Conservation (phyloP, 1,140 invertebrate genomes). For the Piezodorus guildinii region DNA sequence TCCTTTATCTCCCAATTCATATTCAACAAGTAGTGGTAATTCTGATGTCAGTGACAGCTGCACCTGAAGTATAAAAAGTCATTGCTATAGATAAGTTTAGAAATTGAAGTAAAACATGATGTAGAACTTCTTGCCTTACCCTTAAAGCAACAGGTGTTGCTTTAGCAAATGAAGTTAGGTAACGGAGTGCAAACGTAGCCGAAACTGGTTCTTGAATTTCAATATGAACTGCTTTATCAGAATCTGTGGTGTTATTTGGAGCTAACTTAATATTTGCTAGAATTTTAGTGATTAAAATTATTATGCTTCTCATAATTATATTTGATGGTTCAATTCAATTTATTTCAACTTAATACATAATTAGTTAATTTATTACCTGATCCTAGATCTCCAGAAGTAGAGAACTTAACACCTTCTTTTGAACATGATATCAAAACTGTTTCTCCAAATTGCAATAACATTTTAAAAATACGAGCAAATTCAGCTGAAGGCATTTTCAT, state of each 20-base stretch:
- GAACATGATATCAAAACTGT: constrained; percentile 90
- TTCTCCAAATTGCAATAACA: constrained; percentile 95
- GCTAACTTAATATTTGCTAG: constrained; percentile 82
- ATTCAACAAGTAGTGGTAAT: constrained; percentile 95
- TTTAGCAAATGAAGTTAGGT: constrained; percentile 94
- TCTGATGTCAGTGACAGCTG: constrained; percentile 88
- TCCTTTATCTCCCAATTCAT: constrained; percentile 89
- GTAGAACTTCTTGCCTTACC: constrained; percentile 39
- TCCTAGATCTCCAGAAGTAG: constrained; percentile 89
- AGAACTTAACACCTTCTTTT: constrained; percentile 93
- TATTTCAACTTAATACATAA: too few species aligned
- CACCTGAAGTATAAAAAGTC: constrained; percentile 40
- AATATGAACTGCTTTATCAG: constrained; percentile 90
- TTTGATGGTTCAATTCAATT: not conserved
- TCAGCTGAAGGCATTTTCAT: constrained; percentile 91
- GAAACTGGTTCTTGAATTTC: constrained; percentile 96
- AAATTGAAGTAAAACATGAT: not conserved
- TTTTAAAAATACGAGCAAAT: constrained; percentile 90
- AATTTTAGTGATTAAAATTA: constrained; percentile 22
- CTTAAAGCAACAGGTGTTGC: constrained; percentile 80
- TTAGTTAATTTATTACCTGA: constrained; percentile 41
- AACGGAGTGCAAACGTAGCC: constrained; percentile 82
- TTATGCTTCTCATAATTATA: not conserved
- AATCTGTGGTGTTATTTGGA: constrained; percentile 82
- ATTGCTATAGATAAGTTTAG: too few species aligned